Base-by-base conservation (phyloP, 2,888 invertebrate genomes). In the Agriopis aurantiaria region DNA sequence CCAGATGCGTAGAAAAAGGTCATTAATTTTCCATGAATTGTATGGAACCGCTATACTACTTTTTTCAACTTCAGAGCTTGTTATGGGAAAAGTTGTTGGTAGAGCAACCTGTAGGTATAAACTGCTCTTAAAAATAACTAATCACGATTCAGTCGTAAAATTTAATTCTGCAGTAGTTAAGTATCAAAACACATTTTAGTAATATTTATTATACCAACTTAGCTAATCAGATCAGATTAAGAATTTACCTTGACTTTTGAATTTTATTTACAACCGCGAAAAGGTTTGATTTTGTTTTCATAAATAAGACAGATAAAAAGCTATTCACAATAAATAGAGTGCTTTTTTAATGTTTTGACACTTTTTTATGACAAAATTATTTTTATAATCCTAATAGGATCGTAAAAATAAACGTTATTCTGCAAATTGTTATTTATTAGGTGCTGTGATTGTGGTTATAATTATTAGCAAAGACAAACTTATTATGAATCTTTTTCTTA, bases 171-270 rank as follows among this genome's bases (percentile, higher is more conserved):
- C 57, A 57, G 12, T 33, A 17, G 12, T 10, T 12, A n/a, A 14
- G 8, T 45, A 40, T 3, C 48, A 43, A 45, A 57, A 45, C 11
- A 11, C n/a, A 58, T 46, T 46, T 48, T 10, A 1, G 14, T 43
- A 57, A 57, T 55, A 63, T 55, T 63, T 55, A 61, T 52, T 43
- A 51, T 41, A 51, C 17, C 51, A 23, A 46, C 33, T 64, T 48
- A 43, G 1, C 17, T 43, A 57, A 51, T 49, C 49, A 65, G 57
- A 65, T 65, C 65, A 57, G 56, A 64, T 64, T 57, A 49, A 43
- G 6, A 11, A 17, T 40, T 43, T 12, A 46, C 65, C 65, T 65
- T 65, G 65, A 59, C 65, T 59, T 59, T 52, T 59, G n/a, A 46
- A 52, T 58, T 65, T 58, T 23, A 51, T 63, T 64, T 56, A 64